These are phyloP conservation scores for Stramonita haemastoma DNA, from an alignment of 2,888 invertebrate genomes.

Conservation along the genomic window DNA sequence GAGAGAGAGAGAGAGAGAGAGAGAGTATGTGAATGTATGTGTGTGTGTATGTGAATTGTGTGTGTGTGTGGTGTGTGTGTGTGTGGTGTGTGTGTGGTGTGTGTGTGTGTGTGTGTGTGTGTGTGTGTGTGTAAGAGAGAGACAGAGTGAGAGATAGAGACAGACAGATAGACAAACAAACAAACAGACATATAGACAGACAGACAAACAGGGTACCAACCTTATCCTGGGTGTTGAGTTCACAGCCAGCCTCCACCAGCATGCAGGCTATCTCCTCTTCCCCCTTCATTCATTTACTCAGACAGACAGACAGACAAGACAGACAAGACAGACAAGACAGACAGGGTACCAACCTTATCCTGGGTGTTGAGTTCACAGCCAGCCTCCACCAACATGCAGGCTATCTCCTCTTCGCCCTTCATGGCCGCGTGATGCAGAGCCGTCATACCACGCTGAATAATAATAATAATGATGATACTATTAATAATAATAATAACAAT, in stretches of 20 bases:
- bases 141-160: no score
- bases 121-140: no score
- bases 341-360: constrained; percentile 73
- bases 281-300: constrained; percentile 74
- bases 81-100: no score
- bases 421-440: constrained; percentile 77
- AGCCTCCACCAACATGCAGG: constrained; percentile 72
- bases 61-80: background rate
- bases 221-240: constrained; percentile 75
- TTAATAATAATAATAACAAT: background rate
- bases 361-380: constrained; percentile 74
- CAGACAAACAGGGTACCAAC: constrained; percentile 55
- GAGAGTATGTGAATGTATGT: no score
- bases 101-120: no score
- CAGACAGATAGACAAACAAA: no score
- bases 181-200: no score
- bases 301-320: no score
- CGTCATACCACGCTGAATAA: constrained; percentile 72
- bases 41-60: no score
- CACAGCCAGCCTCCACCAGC: constrained; percentile 73
- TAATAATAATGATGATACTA: background rate
- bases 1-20: background rate
- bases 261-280: constrained; percentile 74
- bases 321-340: background rate
- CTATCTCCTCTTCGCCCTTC: constrained; percentile 76